These are phyloP conservation scores for Anadara kagoshimensis DNA, from an alignment of 1,140 invertebrate genomes.

Conservation along the genomic window DNA sequence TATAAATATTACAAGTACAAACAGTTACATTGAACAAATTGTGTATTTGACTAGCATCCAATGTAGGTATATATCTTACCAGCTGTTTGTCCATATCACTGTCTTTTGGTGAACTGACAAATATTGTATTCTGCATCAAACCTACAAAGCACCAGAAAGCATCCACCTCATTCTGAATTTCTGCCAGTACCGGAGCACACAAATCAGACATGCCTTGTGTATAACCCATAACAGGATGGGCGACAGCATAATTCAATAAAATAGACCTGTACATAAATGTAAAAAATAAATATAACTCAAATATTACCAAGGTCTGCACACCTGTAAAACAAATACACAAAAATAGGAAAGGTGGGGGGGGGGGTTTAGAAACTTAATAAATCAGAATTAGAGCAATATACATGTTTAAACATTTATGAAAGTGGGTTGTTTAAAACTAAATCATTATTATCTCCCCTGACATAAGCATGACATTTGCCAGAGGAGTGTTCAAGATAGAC, in stretches of 20 bases:
- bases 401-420: too few relatives aligned
- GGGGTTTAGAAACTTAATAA: neutral
- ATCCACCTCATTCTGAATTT: slow-evolving; percentile 90
- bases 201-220: slow-evolving; percentile 93
- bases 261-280: slow-evolving; percentile 81
- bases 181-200: slow-evolving; percentile 88
- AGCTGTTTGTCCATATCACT: slow-evolving; percentile 95
- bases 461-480: too few relatives aligned
- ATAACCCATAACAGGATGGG: slow-evolving; percentile 89
- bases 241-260: slow-evolving; percentile 92
- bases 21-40: too few relatives aligned
- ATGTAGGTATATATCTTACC: slow-evolving; percentile 66
- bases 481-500: too few relatives aligned
- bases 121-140: slow-evolving; percentile 91
- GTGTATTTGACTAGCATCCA: too few relatives aligned
- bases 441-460: too few relatives aligned
- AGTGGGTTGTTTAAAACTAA: too few relatives aligned
- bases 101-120: slow-evolving; percentile 93
- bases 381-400: neutral
- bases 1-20: too few relatives aligned
- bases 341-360: neutral
- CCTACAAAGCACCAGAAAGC: slow-evolving; percentile 96
- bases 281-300: neutral
- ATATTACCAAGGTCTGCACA: neutral
- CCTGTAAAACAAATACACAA: slow-evolving; percentile 2